Evolutionary conservation across 2,797 vertebrate genomes (phyloP).

Genomic region (Amblyraja radiata): DNA sequence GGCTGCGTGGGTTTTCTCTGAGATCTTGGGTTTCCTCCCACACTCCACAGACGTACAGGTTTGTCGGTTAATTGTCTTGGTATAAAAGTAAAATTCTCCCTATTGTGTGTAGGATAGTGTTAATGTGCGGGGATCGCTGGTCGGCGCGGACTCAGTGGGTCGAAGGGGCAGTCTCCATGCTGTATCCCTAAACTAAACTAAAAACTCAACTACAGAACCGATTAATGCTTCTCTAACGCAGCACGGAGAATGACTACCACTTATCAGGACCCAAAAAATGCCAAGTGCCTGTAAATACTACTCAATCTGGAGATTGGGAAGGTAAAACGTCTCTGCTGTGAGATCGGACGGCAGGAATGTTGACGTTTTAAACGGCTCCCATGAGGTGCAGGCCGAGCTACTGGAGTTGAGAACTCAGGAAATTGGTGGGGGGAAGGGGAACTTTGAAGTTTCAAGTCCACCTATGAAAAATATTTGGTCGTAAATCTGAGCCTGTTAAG

Average conservation of each 20-base stretch:
- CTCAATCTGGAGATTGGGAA: neutral
- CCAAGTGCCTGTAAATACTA: neutral
- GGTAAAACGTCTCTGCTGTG: neutral
- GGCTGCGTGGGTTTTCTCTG: too few relatives aligned
- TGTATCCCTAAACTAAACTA: too few relatives aligned
- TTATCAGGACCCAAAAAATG: neutral
- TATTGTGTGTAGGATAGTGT: too few relatives aligned
- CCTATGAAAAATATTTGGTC: slow-evolving; percentile 1
- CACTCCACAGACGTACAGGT: too few relatives aligned
- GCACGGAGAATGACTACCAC: neutral
- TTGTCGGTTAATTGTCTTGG: too few relatives aligned
- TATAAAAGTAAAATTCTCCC: too few relatives aligned
- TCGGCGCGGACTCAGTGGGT: too few relatives aligned
- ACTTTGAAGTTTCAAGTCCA: neutral
- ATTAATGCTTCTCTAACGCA: neutral
- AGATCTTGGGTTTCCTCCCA: too few relatives aligned
- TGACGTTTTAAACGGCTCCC: slow-evolving; percentile 11
- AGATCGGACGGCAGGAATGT: neutral
- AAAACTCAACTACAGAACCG: neutral
- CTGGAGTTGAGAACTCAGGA: neutral
- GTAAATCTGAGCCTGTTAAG: neutral
- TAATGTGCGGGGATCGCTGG: too few relatives aligned
- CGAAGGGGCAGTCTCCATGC: too few relatives aligned
- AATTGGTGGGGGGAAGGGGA: neutral
- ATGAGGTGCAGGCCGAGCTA: neutral